A percentile compares a stretch with the other conserved stretches of the same genome.
These are phyloP conservation scores for Hypsopygia costalis DNA, from an alignment of 2,888 invertebrate species.

Conservation along the genomic window DNA sequence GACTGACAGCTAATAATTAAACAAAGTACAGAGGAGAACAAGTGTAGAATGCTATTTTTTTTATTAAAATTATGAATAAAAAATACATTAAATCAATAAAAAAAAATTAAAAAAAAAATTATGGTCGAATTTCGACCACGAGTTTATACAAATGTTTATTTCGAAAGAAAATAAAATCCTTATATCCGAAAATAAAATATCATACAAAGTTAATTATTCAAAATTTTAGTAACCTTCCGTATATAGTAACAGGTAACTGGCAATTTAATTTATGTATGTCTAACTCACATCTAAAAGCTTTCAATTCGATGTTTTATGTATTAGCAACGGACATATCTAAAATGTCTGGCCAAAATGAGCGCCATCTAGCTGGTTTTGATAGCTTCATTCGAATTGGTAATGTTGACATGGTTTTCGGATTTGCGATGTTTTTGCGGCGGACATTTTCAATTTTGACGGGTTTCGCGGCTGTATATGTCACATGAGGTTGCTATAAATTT, in stretches of 20 bases:
- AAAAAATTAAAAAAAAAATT: too few relatives aligned
- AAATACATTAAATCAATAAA: too few relatives aligned
- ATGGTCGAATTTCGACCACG: too few relatives aligned
- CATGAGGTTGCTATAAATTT: neutral
- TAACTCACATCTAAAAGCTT: constrained; percentile 19
- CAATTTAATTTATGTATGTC: constrained; percentile 10
- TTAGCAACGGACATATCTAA: constrained; percentile 30
- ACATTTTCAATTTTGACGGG: neutral
- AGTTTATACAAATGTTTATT: too few relatives aligned
- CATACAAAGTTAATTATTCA: too few relatives aligned
- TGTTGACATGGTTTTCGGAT: constrained; percentile 38
- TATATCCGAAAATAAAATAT: too few relatives aligned
- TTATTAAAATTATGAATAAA: too few relatives aligned
- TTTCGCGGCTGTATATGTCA: neutral
- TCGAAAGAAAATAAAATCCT: too few relatives aligned
- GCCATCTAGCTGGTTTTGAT: constrained; percentile 13
- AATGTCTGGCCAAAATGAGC: constrained; percentile 18
- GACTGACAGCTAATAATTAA: too few relatives aligned
- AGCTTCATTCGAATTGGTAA: constrained; percentile 56
- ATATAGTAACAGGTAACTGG: neutral
- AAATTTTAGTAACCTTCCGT: too few relatives aligned
- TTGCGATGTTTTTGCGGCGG: constrained; percentile 29
- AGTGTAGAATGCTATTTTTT: too few relatives aligned
- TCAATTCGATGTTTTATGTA: constrained; percentile 34
- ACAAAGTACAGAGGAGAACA: too few relatives aligned